Evolutionary conservation across 2,797 vertebrate species (phyloP).

Genomic region (Sebastolobus altivelis): DNA sequence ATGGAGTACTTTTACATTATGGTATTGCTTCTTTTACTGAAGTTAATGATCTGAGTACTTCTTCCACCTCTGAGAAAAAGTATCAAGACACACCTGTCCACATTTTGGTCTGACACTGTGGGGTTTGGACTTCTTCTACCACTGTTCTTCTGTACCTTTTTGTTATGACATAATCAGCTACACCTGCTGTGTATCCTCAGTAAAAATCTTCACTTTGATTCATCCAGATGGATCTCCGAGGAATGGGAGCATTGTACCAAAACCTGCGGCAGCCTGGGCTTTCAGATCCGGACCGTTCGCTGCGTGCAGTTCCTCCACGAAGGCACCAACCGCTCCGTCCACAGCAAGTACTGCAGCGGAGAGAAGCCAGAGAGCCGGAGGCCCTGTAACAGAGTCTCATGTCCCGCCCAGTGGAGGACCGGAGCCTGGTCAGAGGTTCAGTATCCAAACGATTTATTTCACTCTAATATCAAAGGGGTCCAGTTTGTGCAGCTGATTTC

Average conservation of each 20-base stretch:
- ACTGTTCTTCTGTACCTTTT: neutral
- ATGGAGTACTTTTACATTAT: neutral
- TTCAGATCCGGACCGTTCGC: slow-evolving; percentile 93
- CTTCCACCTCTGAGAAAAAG: neutral
- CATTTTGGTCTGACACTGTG: neutral
- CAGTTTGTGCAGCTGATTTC: neutral
- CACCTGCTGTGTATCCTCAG: neutral
- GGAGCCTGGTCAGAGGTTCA: slow-evolving; percentile 93
- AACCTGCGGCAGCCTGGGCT: slow-evolving; percentile 92
- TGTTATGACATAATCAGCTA: neutral
- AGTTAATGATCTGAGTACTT: neutral
- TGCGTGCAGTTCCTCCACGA: slow-evolving; percentile 91
- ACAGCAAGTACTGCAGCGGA: slow-evolving; percentile 92
- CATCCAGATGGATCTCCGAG: slow-evolving; percentile 91
- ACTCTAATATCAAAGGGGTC: neutral
- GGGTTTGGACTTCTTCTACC: neutral
- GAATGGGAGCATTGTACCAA: slow-evolving; percentile 97
- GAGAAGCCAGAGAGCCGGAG: slow-evolving; percentile 92
- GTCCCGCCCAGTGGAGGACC: slow-evolving; percentile 91
- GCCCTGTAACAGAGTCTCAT: slow-evolving; percentile 89
- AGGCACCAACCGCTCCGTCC: slow-evolving; percentile 91
- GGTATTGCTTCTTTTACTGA: neutral
- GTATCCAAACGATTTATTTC: slow-evolving; percentile 4
- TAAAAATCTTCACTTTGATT: neutral
- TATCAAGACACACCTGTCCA: neutral